Conservation (phyloP, 23 tunicate species). For the Halocynthia roretzi region DNA sequence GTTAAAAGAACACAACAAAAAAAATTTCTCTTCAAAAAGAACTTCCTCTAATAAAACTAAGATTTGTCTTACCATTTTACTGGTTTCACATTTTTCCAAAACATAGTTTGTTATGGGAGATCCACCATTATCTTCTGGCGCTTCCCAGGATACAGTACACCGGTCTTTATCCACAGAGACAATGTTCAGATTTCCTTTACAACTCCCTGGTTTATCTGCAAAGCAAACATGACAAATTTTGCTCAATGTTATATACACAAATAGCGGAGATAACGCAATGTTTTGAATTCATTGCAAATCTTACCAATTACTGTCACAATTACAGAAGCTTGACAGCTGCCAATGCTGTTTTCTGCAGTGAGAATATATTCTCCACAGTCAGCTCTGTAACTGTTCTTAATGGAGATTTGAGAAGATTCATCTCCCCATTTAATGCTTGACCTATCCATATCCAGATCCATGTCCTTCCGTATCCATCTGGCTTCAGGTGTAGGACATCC, state of each 20-base stretch:
- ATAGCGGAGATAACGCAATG: background rate
- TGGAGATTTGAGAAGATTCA: constrained; percentile 30
- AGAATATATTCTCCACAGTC: constrained; percentile 76
- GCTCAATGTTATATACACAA: background rate
- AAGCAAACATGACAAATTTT: background rate
- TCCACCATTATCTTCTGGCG: constrained; percentile 89
- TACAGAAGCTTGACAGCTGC: constrained; percentile 35
- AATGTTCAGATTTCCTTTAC: constrained; percentile 39
- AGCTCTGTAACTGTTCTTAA: constrained; percentile 31
- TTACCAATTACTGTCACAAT: constrained; percentile 57
- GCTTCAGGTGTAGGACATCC: constrained; percentile 84
- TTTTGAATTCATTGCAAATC: background rate
- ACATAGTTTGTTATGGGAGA: constrained; percentile 66
- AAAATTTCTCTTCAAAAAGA: too few relatives aligned
- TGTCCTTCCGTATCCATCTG: constrained; percentile 50
- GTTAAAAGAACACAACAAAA: background rate
- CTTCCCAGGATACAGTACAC: constrained; percentile 53
- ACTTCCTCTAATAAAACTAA: background rate
- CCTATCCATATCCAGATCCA: constrained; percentile 37
- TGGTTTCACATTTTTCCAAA: constrained; percentile 78
- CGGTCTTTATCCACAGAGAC: constrained; percentile 2
- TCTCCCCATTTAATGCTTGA: constrained; percentile 42
- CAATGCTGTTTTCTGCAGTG: constrained; percentile 57
- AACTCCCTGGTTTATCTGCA: constrained; percentile 54
- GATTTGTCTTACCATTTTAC: constrained; percentile 25